These are phyloP conservation scores for Drosophila tropicalis DNA, from an alignment of 1,140 invertebrate genomes.

Conservation along the genomic window DNA sequence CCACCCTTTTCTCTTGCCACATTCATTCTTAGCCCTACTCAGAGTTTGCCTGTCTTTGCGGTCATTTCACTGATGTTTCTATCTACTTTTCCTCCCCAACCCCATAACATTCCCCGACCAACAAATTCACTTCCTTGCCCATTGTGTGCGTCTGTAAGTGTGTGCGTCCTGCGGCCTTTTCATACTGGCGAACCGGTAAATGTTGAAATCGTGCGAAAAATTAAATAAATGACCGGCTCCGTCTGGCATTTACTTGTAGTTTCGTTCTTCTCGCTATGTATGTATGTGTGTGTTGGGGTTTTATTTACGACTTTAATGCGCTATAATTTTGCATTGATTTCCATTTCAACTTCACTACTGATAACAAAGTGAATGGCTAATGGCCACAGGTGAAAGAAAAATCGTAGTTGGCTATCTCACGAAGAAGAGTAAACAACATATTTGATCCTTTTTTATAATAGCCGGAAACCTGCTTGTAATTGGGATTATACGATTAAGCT, in stretches of 20 bases:
- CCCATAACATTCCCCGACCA: background rate
- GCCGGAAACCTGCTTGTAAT: background rate
- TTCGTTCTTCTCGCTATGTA: conserved; percentile 26
- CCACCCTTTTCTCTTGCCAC: background rate
- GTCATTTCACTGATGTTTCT: conserved; percentile 76
- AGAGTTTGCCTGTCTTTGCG: conserved; percentile 44
- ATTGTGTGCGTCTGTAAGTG: background rate
- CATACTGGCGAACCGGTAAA: conserved; percentile 42
- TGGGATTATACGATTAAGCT: background rate
- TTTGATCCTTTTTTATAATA: background rate
- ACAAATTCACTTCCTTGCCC: background rate
- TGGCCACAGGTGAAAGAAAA: background rate
- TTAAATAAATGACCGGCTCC: conserved; percentile 72
- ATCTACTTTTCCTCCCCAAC: conserved; percentile 40
- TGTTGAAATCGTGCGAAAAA: conserved; percentile 79
- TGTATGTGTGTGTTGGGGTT: conserved; percentile 30
- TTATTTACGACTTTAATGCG: conserved; percentile 71
- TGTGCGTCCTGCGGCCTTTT: conserved; percentile 22
- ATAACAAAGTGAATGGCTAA: background rate
- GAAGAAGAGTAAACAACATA: background rate
- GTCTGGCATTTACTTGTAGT: background rate
- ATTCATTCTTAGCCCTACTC: conserved; percentile 1
- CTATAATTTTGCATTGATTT: conserved; percentile 76
- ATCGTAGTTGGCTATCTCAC: background rate
- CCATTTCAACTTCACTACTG: conserved; percentile 27